Conservation (phyloP, 2,888 invertebrate genomes). For the Drosophila recens region DNA sequence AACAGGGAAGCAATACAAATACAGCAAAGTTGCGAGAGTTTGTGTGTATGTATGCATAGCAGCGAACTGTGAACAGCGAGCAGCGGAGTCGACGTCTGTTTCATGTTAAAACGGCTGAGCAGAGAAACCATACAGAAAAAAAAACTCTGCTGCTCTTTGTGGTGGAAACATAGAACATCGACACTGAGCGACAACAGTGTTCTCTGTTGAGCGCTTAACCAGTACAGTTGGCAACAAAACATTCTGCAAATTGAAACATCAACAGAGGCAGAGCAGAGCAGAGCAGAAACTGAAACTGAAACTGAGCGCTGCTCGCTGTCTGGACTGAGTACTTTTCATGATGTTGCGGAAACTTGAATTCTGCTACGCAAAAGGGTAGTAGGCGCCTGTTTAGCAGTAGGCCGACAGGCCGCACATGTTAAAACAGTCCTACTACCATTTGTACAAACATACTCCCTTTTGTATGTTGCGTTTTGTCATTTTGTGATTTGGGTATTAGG, state of each 20-base stretch:
- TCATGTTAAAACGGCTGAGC: slow-evolving; percentile 53
- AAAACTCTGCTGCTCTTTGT: slow-evolving; percentile 44
- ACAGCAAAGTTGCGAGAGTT: slow-evolving; percentile 19
- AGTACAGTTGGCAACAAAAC: slow-evolving; percentile 84
- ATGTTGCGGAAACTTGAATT: slow-evolving; percentile 43
- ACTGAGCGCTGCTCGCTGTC: slow-evolving; percentile 16
- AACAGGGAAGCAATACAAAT: slow-evolving; percentile 50
- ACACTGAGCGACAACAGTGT: slow-evolving; percentile 45
- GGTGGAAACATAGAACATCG: slow-evolving; percentile 67
- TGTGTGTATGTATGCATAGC: slow-evolving; percentile 37
- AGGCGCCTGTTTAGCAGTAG: slow-evolving; percentile 32
- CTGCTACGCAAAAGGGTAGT: slow-evolving; percentile 59
- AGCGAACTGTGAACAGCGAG: slow-evolving; percentile 18
- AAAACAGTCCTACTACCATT: slow-evolving; percentile 9
- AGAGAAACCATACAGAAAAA: slow-evolving; percentile 53
- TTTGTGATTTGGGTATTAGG: slow-evolving; percentile 48
- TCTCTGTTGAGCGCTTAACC: slow-evolving; percentile 37
- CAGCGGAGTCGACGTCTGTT: slow-evolving; percentile 36
- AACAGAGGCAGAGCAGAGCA: slow-evolving; percentile 42
- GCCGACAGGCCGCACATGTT: slow-evolving; percentile 6
- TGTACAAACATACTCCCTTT: neutral
- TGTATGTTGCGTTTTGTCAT: neutral
- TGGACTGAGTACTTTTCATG: slow-evolving; percentile 39
- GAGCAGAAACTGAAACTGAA: slow-evolving; percentile 41
- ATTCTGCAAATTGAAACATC: slow-evolving; percentile 65